A percentile compares a stretch with the other conserved stretches of the same genome.
Conservation (phyloP, 2,797 vertebrate species). For the Petrocephalus sullivani region DNA sequence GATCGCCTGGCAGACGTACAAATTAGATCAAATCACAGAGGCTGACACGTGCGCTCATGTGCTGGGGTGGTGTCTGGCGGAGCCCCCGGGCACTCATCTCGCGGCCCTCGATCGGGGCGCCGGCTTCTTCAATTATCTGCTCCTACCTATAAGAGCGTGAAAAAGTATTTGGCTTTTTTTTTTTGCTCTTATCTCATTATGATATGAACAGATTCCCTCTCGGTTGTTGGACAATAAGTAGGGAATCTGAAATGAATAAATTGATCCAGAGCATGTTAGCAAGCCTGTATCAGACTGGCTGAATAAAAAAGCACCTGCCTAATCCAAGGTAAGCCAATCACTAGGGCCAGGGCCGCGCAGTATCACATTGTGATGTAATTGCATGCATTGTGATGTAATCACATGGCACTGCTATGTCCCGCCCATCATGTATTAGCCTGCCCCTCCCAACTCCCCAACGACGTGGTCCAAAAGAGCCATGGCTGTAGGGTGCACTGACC, state of each 20-base stretch:
- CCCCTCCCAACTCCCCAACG: not conserved
- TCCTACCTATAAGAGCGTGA: not conserved
- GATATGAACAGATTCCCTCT: not conserved
- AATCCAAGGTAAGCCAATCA: not conserved
- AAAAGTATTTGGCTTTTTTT: not conserved
- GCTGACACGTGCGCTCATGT: not conserved
- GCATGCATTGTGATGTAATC: not conserved
- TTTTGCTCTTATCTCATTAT: not conserved
- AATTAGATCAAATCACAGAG: slow-evolving; percentile 6
- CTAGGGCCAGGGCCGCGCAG: not conserved
- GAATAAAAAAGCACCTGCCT: too few species aligned
- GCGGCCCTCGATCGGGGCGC: not conserved
- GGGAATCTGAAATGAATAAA: not conserved
- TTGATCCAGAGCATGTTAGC: not conserved
- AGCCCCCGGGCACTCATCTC: not conserved
- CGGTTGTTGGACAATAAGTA: not conserved
- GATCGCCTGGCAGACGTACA: slow-evolving; percentile 13
- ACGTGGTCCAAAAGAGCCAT: not conserved
- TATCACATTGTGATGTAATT: not conserved
- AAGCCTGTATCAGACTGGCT: not conserved
- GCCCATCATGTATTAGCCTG: not conserved
- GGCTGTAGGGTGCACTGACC: not conserved
- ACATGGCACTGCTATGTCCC: not conserved
- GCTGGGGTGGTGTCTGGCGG: not conserved
- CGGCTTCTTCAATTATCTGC: not conserved